Percentiles rank a stretch among this genome's conserved stretches.
Conservation (phyloP, 2,888 invertebrate species). For the Sepiola atlantica region DNA sequence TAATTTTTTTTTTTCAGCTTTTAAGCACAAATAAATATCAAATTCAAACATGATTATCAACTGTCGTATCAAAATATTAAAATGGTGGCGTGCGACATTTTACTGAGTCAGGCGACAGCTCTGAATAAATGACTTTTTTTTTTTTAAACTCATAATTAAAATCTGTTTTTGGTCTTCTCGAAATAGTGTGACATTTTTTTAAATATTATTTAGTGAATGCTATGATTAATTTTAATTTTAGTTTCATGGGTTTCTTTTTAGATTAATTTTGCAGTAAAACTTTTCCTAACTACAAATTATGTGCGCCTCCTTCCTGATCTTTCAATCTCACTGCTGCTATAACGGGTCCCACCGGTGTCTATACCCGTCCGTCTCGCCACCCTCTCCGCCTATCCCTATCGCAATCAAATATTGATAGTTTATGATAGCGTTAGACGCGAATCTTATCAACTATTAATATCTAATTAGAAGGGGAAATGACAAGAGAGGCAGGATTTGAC, state of each 20-base stretch:
- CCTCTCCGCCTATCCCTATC: background rate
- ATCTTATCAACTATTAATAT: conserved; percentile 32
- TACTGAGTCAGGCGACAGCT: too few relatives aligned
- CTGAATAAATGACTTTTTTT: too few relatives aligned
- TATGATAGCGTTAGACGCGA: background rate
- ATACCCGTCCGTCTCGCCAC: background rate
- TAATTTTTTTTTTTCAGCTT: too few relatives aligned
- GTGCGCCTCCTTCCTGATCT: background rate
- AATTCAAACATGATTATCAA: too few relatives aligned
- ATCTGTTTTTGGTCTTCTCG: background rate
- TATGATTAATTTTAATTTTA: background rate
- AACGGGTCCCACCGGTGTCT: background rate
- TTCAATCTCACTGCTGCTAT: background rate
- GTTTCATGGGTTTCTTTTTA: background rate
- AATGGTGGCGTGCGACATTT: too few relatives aligned
- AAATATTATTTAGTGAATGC: background rate
- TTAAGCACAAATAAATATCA: too few relatives aligned
- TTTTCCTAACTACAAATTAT: background rate
- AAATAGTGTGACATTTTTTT: background rate
- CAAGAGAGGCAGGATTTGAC: background rate
- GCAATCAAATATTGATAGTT: conserved; percentile 11
- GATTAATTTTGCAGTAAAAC: background rate
- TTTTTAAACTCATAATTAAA: background rate
- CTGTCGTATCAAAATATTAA: too few relatives aligned
- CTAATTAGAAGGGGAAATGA: background rate